A percentile compares a stretch with the other conserved stretches of the same genome.
Evolutionary conservation across 2,888 invertebrate genomes (phyloP).

Genomic region (Agrochola lychnidis): DNA sequence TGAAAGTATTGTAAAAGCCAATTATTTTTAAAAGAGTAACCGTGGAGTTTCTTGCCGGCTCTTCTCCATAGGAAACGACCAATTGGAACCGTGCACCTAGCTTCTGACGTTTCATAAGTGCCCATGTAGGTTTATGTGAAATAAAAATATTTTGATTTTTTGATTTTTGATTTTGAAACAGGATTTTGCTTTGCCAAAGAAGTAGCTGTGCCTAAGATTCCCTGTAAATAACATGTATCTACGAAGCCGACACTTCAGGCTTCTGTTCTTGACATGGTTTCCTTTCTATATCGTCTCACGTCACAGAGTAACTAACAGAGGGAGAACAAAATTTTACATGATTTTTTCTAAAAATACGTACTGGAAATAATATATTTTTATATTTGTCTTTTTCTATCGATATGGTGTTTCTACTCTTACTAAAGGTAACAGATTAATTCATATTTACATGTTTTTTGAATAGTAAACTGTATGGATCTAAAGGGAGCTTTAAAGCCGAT

Average conservation of each 20-base stretch:
- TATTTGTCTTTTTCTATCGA: neutral
- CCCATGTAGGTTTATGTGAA: too few relatives aligned
- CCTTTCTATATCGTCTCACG: conserved; percentile 50
- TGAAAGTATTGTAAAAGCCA: too few relatives aligned
- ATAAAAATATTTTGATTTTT: too few relatives aligned
- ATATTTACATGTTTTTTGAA: neutral
- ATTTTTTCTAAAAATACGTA: too few relatives aligned
- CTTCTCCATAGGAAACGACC: too few relatives aligned
- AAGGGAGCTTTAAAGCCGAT: neutral
- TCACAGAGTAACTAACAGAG: conserved; percentile 34
- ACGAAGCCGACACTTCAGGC: conserved; percentile 51
- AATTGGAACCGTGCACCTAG: too few relatives aligned
- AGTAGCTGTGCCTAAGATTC: conserved; percentile 7
- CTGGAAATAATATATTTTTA: neutral
- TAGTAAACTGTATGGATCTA: neutral
- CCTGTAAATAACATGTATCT: conserved; percentile 52
- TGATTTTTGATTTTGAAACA: too few relatives aligned
- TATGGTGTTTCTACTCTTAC: neutral
- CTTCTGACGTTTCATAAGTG: too few relatives aligned
- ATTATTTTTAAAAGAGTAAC: too few relatives aligned
- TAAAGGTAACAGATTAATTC: neutral
- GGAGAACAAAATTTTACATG: neutral
- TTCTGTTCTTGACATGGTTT: conserved; percentile 65
- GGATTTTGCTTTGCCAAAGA: neutral
- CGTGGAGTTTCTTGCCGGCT: too few relatives aligned